Evolutionary conservation across 2,113 vertebrate genomes (phyloP).

Genomic region (Antigone vipio): DNA sequence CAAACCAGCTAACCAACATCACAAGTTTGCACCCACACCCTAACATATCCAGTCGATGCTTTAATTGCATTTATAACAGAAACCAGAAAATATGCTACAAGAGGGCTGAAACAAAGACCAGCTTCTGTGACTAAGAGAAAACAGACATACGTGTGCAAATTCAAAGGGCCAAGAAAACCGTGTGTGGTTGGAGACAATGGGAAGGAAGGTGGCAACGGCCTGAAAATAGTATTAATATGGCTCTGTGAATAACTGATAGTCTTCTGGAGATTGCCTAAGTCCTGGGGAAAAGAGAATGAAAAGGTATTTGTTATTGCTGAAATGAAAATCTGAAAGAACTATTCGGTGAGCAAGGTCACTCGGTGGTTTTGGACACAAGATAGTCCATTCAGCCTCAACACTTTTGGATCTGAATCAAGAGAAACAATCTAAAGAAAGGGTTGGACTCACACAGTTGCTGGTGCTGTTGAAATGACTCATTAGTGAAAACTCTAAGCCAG

Average conservation of each 20-base stretch:
- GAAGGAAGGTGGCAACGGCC: not conserved
- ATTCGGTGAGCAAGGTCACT: not conserved
- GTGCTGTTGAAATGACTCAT: not conserved
- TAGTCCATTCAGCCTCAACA: not conserved
- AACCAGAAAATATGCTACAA: not conserved
- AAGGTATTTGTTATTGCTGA: not conserved
- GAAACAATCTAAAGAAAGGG: not conserved
- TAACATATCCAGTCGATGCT: not conserved
- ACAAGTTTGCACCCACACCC: not conserved
- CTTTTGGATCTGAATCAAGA: not conserved
- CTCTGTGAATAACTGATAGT: not conserved
- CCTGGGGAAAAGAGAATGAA: not conserved
- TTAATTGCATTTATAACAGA: slow-evolving; percentile 9
- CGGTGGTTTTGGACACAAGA: not conserved
- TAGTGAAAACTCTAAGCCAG: not conserved
- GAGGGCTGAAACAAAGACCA: not conserved
- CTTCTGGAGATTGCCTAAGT: not conserved
- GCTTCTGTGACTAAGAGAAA: slow-evolving; percentile 1
- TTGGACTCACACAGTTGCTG: not conserved
- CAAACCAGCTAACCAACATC: not conserved
- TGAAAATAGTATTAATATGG: not conserved
- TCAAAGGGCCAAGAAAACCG: not conserved
- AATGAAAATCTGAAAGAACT: not conserved
- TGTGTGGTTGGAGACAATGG: not conserved
- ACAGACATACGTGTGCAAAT: not conserved